Conservation (phyloP, 2,888 invertebrate genomes). For the Sphaerophoria taeniata region DNA sequence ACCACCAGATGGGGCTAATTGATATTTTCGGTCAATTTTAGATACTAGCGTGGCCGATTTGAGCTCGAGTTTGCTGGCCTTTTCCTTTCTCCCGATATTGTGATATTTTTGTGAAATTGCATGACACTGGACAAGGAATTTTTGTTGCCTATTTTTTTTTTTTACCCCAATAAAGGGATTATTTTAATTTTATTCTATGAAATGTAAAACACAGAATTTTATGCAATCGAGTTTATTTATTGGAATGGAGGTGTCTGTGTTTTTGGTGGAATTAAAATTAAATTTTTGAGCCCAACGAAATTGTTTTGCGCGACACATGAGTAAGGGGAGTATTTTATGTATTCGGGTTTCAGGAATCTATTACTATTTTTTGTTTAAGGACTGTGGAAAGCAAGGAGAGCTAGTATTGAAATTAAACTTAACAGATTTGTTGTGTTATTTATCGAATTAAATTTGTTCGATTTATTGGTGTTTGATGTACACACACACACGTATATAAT, state of each 20-base stretch:
- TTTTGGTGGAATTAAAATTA: slow-evolving; percentile 18
- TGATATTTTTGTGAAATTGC: background rate
- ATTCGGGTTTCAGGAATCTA: no score
- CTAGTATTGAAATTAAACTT: slow-evolving; percentile 22
- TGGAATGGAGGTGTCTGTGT: background rate
- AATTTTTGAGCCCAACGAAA: slow-evolving; percentile 20
- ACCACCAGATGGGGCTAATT: slow-evolving; percentile 68
- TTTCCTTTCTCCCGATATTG: background rate
- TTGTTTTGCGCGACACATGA: slow-evolving; percentile 6
- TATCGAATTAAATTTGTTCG: slow-evolving; percentile 61
- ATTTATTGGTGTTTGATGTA: slow-evolving; percentile 52
- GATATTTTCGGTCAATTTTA: slow-evolving; percentile 61
- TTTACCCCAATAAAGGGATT: slow-evolving; percentile 19
- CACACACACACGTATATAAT: background rate
- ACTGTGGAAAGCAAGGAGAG: background rate
- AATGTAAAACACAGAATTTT: slow-evolving; percentile 1
- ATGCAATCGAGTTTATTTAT: background rate
- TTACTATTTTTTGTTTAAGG: no score
- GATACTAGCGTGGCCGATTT: background rate
- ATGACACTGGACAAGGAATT: background rate
- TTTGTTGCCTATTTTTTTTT: background rate
- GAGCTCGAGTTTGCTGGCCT: background rate
- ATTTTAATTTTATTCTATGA: slow-evolving; percentile 35
- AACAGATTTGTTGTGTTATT: slow-evolving; percentile 52
- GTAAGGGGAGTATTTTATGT: background rate